Base-by-base conservation (phyloP, 2,797 vertebrate genomes). In the Scleropages formosus region DNA sequence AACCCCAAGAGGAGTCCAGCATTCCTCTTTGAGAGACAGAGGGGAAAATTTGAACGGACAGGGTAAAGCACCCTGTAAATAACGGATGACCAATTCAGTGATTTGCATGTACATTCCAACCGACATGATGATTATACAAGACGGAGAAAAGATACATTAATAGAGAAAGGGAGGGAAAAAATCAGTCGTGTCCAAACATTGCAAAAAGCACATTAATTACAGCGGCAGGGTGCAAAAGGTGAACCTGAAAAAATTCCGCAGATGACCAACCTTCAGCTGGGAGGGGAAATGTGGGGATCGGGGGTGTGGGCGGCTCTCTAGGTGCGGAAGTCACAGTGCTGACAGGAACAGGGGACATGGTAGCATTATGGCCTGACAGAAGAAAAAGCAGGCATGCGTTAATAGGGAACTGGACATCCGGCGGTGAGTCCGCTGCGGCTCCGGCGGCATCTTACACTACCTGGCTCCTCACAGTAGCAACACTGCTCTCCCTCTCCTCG, bases 1-100 rank as follows among this genome's bases (percentile, higher is more conserved):
- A 58, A 95, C 83, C 27, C 91, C 93, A 78, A 97, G 82, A 3
- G 92, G 92, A 51, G 84, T 83, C 85, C 92, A 95, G 83, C 96
- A 96, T 58, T 92, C 87, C 51, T 92, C 96, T 98, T 47, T 39
- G 20, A 11, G 22, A 31, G 47, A 56, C 12, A 20, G 15, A 20
- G 18, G 13, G 53, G 15, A 70, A 53, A 22, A 56, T 13, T 24
- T 9, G 3, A 16, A 11, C 16, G 9, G 24, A 69, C 18, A 4
- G 26, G 64, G 12, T 64, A 31, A 64, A 64, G 62, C 26, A 31
- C 27, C 10, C 22, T 22, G n/a, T 56, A 51, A n/a, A n/a, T 22
- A 66, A n/a, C 4, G 49, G 20, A 15, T 26, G 8, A 15, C 26
- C 12, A 65, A 44, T 22, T 39, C 4, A 0, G 31, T 4, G 46